Evolutionary conservation across 1,140 invertebrate species (phyloP).

Genomic region (Schlechtendalia chinensis): DNA sequence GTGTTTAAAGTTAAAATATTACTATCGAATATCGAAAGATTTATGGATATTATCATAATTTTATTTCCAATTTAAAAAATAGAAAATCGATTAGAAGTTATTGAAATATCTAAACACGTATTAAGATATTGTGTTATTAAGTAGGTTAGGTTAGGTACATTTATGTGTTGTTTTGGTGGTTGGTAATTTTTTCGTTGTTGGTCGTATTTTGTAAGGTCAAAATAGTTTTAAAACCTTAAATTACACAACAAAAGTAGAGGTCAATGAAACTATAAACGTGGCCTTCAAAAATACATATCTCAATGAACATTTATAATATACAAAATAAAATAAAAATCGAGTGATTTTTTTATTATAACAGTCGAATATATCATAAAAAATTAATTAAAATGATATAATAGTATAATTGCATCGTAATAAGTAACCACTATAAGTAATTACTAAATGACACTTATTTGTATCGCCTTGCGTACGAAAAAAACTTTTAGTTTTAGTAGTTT

Average conservation of each 20-base stretch:
- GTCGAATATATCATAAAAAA: neutral
- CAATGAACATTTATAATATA: conserved; percentile 9
- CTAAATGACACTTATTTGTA: neutral
- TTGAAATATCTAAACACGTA: no score
- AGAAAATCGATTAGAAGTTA: no score
- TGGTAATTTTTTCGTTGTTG: neutral
- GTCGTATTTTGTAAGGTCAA: conserved; percentile 21
- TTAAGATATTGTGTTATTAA: no score
- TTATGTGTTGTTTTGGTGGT: neutral
- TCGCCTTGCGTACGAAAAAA: neutral
- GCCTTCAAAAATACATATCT: neutral
- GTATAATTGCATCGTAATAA: neutral
- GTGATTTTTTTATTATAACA: neutral
- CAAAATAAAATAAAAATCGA: neutral
- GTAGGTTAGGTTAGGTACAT: no score
- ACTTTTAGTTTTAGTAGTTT: neutral
- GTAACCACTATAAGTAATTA: neutral
- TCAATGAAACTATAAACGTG: neutral
- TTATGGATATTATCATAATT: no score
- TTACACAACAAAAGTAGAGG: neutral
- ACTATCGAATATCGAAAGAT: no score
- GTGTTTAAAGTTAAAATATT: no score
- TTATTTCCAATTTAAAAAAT: no score
- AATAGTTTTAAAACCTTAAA: conserved; percentile 28
- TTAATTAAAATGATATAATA: neutral